Base-by-base conservation (phyloP, 2,888 invertebrate genomes). In the Orthosia gothica region DNA sequence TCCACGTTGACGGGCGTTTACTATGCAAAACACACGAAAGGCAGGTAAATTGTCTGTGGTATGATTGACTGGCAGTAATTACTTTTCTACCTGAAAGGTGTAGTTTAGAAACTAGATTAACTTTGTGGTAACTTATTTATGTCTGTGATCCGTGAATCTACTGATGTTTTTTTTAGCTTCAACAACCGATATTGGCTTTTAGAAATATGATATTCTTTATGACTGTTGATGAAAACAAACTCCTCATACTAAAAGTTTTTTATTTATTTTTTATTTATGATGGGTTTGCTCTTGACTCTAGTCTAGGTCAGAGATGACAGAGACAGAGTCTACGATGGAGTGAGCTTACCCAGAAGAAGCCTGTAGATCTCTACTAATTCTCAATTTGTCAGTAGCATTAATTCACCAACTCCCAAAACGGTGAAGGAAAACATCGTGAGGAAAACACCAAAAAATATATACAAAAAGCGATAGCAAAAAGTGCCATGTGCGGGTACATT, bases 1-100 rank as follows among this genome's bases (percentile, higher is more conserved):
- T 82, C 64, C 83, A 82, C 67, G 61, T 80, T 77, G 82, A 79
- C 75, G 86, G 85, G 76, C 78, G 70, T 76, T 74, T 82, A 82
- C 71, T 82, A 76, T 79, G 71, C 73, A 75, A 54, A 76, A 58
- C 63, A 70, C 86, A 84, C 85, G 84, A 77, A 84, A 68, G 58
- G 68, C 63, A 12, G 58, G 12, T n/a, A 23, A 23, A 49, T 63
- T 69, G 70, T 72, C 69, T 62, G 79, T 66, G 63, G 20, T 61
- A 70, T 85, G 72, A 75, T 76, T 76, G 71, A 73, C 76, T 71
- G 74, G 15, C 59, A 68, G 49, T 84, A 59, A 69, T 70, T 72
- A 65, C 15, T 66, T 54, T 67, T n/a, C 15, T 26, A 12, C 16
- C n/a, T 40, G 52, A 52, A 79, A 69, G 20, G 3, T 12, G 15